Conservation (phyloP, 2,113 vertebrate genomes). For the Neolamprologus modestus region DNA sequence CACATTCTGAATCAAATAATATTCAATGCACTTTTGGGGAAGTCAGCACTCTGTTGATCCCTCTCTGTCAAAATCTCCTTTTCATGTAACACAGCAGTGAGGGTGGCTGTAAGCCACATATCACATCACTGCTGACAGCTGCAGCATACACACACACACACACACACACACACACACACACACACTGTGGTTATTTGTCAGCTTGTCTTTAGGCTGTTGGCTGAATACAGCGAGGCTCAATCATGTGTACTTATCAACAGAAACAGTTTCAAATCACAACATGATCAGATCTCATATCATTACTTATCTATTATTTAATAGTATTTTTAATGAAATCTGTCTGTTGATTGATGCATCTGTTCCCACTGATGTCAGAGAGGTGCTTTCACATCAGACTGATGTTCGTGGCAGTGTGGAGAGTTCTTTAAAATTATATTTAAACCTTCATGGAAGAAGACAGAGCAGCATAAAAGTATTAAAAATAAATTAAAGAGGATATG, state of each 20-base stretch:
- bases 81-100: constrained; percentile 21
- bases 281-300: not conserved
- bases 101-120: constrained; percentile 3
- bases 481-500: not conserved
- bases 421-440: not conserved
- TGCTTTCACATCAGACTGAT: not conserved
- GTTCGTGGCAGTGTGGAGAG: not conserved
- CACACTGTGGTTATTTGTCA: not conserved
- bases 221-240: not conserved
- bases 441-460: not conserved
- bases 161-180: not conserved
- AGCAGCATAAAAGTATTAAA: not conserved
- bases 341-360: not conserved
- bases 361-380: not conserved
- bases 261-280: not conserved
- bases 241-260: not conserved
- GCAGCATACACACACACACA: not conserved
- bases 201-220: not conserved
- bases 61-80: constrained; percentile 31
- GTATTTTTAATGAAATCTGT: not conserved
- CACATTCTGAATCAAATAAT: not conserved
- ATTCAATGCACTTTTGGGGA: not conserved
- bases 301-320: not conserved
- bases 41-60: not conserved
- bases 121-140: constrained; percentile 36